phyloP scores from a whole-genome alignment of 2,113 vertebrate genomes.

The Brevimyrus niger region DNA sequence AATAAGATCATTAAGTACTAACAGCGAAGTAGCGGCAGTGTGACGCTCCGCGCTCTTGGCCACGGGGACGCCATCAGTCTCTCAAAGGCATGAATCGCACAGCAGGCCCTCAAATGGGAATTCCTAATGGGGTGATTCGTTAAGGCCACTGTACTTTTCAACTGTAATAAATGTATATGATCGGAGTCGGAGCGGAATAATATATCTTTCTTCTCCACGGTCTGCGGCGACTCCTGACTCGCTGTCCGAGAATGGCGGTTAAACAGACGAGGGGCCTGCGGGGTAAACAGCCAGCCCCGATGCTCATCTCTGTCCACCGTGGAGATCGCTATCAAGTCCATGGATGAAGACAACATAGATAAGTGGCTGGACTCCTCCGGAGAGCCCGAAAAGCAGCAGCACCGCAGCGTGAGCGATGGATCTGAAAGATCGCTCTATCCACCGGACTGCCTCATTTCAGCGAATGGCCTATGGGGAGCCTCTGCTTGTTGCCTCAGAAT shows the following conservation, averaged over 20 bases:
- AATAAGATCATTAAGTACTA: slow-evolving; percentile 37
- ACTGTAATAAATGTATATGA: slow-evolving; percentile 20
- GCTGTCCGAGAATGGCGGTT: neutral
- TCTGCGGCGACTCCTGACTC: neutral
- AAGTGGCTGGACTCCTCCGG: neutral
- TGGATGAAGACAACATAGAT: neutral
- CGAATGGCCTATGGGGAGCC: neutral
- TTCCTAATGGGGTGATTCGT: slow-evolving; percentile 10
- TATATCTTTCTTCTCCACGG: neutral
- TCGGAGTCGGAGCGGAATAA: neutral
- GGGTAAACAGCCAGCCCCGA: slow-evolving; percentile 7
- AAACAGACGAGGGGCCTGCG: slow-evolving; percentile 3
- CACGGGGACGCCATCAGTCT: neutral
- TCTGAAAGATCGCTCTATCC: neutral
- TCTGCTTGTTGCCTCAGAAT: neutral
- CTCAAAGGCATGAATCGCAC: neutral
- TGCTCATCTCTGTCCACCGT: neutral
- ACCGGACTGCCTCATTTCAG: neutral
- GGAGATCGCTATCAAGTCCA: slow-evolving; percentile 19
- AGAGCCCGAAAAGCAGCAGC: neutral
- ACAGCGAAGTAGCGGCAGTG: neutral
- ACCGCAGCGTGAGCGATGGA: neutral
- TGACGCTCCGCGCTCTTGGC: neutral
- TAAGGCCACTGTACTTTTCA: slow-evolving; percentile 6
- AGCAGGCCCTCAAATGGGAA: neutral